These are phyloP conservation scores for Drosophila anomalata DNA, from an alignment of 2,888 invertebrate species.

Conservation along the genomic window DNA sequence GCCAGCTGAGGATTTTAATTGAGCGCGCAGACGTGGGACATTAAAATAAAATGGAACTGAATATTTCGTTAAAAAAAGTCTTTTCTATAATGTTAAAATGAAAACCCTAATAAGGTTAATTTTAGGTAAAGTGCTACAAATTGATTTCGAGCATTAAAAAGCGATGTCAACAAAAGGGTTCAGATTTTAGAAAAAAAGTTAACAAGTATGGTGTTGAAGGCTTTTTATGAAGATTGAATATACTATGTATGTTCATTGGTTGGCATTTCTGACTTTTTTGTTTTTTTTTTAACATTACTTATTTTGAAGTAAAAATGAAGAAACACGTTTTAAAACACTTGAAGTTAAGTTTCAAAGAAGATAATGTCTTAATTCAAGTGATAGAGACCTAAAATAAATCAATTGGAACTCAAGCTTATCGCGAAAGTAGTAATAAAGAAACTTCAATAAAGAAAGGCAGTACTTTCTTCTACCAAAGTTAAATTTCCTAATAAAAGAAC, in stretches of 20 bases:
- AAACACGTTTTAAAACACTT: too few species aligned
- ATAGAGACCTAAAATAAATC: slow-evolving; percentile 2
- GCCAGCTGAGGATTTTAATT: slow-evolving; percentile 62
- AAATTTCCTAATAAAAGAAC: slow-evolving; percentile 37
- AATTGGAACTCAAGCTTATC: slow-evolving; percentile 15
- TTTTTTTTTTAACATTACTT: background rate
- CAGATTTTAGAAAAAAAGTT: background rate
- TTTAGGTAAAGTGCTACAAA: slow-evolving; percentile 72
- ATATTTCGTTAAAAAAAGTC: slow-evolving; percentile 47
- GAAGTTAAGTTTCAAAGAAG: too few species aligned
- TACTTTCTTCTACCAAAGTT: background rate
- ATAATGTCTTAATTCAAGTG: slow-evolving; percentile 15
- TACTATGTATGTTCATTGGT: background rate
- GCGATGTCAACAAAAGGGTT: background rate
- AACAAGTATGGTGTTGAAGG: too few species aligned
- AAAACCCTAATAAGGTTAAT: slow-evolving; percentile 66
- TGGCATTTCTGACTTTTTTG: too few species aligned
- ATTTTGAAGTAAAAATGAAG: background rate
- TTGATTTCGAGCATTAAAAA: slow-evolving; percentile 64
- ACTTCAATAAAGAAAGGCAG: background rate
- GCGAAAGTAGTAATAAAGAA: background rate
- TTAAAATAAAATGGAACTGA: slow-evolving; percentile 47
- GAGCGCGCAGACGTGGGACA: slow-evolving; percentile 66
- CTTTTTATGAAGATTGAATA: background rate
- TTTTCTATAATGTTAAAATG: slow-evolving; percentile 49